These are phyloP conservation scores for Papilio protenor DNA, from an alignment of 2,888 invertebrate species.

Conservation along the genomic window DNA sequence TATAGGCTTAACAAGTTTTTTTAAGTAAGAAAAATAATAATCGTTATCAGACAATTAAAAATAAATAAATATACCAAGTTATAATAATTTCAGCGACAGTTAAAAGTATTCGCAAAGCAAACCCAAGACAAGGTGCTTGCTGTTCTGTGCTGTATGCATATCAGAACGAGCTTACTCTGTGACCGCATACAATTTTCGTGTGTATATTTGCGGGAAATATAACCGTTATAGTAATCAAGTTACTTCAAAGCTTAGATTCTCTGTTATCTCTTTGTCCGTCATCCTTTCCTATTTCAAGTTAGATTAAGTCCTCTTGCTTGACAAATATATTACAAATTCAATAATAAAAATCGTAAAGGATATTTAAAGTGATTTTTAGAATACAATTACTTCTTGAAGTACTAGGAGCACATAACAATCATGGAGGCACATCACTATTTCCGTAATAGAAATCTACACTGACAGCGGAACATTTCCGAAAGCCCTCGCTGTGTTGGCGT, in stretches of 20 bases:
- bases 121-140: neutral
- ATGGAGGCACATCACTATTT: conserved; percentile 28
- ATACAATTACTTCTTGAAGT: neutral
- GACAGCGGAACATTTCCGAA: conserved; percentile 43
- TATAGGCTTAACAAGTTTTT: no score
- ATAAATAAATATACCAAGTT: neutral
- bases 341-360: neutral
- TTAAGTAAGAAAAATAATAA: no score
- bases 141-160: neutral
- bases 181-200: conserved; percentile 11
- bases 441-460: conserved; percentile 35
- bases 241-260: conserved; percentile 38
- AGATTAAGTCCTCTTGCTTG: conserved; percentile 6
- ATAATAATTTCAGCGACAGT: neutral
- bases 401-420: conserved; percentile 20
- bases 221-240: conserved; percentile 39
- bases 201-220: conserved; percentile 37
- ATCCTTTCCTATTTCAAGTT: conserved; percentile 32
- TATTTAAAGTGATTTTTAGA: neutral
- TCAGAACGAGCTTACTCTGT: conserved; percentile 10
- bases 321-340: neutral
- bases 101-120: neutral
- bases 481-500: conserved; percentile 37
- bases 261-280: conserved; percentile 37
- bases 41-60: no score